Conservation (phyloP, 2,797 vertebrate species). For the Gymnopithys bicolor region DNA sequence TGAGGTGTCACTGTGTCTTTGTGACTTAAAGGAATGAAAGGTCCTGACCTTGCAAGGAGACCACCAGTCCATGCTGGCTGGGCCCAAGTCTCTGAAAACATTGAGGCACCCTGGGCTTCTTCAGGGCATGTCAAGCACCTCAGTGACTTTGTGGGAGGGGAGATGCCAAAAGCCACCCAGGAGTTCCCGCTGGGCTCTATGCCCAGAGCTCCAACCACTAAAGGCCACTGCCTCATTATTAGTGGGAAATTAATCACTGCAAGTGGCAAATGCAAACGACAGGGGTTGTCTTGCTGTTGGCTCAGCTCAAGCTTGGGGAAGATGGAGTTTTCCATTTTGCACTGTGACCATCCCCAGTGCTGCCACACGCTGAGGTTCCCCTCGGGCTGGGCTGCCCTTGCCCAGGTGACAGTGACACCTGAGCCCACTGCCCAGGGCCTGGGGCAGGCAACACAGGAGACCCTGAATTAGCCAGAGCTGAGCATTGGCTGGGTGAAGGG, state of each 20-base stretch:
- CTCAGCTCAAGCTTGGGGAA: not conserved
- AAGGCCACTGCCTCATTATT: slow-evolving; percentile 6
- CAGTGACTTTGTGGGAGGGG: not conserved
- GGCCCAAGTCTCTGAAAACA: not conserved
- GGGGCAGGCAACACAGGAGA: not conserved
- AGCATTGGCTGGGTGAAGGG: not conserved
- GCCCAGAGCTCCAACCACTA: not conserved
- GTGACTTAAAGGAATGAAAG: no score
- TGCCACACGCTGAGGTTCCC: not conserved
- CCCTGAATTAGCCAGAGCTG: not conserved
- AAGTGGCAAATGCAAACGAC: not conserved
- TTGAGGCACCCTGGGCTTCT: not conserved
- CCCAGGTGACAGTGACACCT: not conserved
- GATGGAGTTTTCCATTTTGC: not conserved
- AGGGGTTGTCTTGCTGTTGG: not conserved
- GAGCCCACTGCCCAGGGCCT: not conserved
- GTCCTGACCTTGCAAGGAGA: no score
- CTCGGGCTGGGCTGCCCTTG: not conserved
- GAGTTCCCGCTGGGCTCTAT: not conserved
- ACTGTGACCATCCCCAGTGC: not conserved
- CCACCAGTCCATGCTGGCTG: not conserved
- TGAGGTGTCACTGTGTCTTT: no score
- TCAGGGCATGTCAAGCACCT: not conserved
- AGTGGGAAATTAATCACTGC: not conserved
- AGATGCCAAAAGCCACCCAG: not conserved